A percentile compares a stretch with the other conserved stretches of the same genome.
phyloP scores from a whole-genome alignment of 2,888 invertebrate genomes.

The Sclerodermus sp. region DNA sequence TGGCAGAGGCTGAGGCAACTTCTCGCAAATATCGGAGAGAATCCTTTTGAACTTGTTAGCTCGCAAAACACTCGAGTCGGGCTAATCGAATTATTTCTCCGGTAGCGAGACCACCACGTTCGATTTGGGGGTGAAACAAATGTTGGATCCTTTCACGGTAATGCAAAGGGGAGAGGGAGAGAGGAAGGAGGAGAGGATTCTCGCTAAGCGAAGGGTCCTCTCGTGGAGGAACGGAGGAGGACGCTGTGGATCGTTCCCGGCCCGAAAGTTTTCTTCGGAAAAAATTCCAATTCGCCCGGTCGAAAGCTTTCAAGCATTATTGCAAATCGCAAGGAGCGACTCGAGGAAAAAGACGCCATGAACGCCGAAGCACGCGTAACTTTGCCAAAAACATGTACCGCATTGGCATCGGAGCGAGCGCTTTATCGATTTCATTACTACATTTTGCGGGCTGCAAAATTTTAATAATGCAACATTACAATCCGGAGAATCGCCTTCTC shows the following conservation, averaged over 20 bases:
- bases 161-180: slow-evolving; percentile 12
- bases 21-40: no score
- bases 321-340: slow-evolving; percentile 11
- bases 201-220: slow-evolving; percentile 11
- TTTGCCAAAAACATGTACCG: neutral
- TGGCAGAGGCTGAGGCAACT: no score
- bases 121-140: slow-evolving; percentile 1
- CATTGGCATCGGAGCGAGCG: slow-evolving; percentile 1
- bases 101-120: neutral
- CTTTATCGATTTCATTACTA: slow-evolving; percentile 22
- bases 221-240: slow-evolving; percentile 1
- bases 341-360: slow-evolving; percentile 6
- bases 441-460: slow-evolving; percentile 3
- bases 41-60: no score
- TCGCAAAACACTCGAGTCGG: neutral
- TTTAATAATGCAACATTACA: no score
- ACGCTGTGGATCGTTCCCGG: neutral
- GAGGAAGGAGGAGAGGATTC: slow-evolving; percentile 10
- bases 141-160: slow-evolving; percentile 12
- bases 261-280: slow-evolving; percentile 9
- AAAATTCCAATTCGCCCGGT: neutral
- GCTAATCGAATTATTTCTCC: slow-evolving; percentile 14
- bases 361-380: slow-evolving; percentile 8
- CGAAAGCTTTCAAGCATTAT: slow-evolving; percentile 16
- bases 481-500: no score